Conservation (phyloP, 2,113 vertebrate species). For the Xiphorhynchus elegans region DNA sequence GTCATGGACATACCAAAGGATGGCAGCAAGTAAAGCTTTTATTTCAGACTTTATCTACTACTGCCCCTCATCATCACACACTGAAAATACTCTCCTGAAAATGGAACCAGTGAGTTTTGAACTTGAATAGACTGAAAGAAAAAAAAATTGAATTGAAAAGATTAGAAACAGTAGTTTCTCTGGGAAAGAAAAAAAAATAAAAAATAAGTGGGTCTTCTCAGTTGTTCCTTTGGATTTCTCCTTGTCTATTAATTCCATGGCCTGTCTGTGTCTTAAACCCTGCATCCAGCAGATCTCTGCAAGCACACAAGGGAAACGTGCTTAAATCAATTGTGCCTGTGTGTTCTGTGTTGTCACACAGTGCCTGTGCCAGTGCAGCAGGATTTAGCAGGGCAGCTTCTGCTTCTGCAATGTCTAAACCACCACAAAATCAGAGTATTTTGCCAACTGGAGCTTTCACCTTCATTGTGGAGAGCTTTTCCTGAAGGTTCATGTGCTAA, state of each 20-base stretch:
- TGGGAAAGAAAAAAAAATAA: background rate
- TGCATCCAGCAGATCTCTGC: background rate
- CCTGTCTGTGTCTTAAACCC: background rate
- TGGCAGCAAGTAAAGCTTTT: background rate
- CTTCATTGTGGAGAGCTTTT: background rate
- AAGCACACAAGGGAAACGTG: background rate
- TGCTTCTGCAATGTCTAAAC: background rate
- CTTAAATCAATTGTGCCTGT: background rate
- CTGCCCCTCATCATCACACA: background rate
- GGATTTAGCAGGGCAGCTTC: background rate
- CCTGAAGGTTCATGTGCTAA: background rate
- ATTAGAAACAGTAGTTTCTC: background rate
- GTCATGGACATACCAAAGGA: background rate
- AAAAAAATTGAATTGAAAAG: background rate
- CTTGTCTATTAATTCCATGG: background rate
- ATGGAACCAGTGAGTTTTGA: background rate
- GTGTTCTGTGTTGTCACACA: background rate
- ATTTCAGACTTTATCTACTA: background rate
- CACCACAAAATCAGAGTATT: background rate
- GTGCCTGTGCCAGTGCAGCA: background rate
- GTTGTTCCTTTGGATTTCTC: background rate
- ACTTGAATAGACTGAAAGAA: background rate
- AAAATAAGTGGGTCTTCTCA: background rate
- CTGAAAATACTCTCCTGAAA: conserved; percentile 10
- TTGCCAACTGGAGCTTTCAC: background rate